A percentile compares a stretch with the other conserved stretches of the same genome.
phyloP scores from a whole-genome alignment of 1,140 invertebrate species.

The Caenorhabditis inopinata region DNA sequence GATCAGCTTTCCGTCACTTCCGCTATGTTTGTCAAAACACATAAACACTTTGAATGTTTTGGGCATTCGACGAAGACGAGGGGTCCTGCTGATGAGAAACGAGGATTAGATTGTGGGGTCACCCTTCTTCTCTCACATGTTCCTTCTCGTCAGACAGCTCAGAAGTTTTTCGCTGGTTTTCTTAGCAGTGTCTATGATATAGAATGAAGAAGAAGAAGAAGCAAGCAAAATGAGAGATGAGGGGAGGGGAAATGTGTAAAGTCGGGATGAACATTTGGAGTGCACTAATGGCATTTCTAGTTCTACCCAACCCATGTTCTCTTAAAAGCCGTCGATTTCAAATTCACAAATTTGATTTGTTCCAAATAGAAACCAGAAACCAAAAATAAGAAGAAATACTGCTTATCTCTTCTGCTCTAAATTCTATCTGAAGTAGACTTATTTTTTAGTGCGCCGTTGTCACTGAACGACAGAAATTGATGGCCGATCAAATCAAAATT shows the following conservation, averaged over 20 bases:
- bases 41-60: conserved; percentile 30
- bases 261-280: neutral
- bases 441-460: conserved; percentile 64
- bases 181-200: neutral
- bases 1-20: conserved; percentile 2
- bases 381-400: too few species aligned
- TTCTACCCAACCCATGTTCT: neutral
- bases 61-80: neutral
- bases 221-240: too few species aligned
- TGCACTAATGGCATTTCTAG: neutral
- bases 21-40: neutral
- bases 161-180: conserved; percentile 28
- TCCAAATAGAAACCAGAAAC: too few species aligned
- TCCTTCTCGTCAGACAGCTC: neutral
- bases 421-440: neutral
- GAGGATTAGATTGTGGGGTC: conserved; percentile 28
- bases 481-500: conserved; percentile 65
- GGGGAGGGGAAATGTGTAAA: neutral
- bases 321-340: neutral
- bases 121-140: neutral
- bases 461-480: conserved; percentile 61
- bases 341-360: too few species aligned
- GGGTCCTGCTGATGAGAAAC: conserved; percentile 26
- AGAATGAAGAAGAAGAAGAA: neutral
- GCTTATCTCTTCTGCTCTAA: too few species aligned